These are phyloP conservation scores for Amphipoea oculea DNA, from an alignment of 2,888 invertebrate species.

Conservation along the genomic window DNA sequence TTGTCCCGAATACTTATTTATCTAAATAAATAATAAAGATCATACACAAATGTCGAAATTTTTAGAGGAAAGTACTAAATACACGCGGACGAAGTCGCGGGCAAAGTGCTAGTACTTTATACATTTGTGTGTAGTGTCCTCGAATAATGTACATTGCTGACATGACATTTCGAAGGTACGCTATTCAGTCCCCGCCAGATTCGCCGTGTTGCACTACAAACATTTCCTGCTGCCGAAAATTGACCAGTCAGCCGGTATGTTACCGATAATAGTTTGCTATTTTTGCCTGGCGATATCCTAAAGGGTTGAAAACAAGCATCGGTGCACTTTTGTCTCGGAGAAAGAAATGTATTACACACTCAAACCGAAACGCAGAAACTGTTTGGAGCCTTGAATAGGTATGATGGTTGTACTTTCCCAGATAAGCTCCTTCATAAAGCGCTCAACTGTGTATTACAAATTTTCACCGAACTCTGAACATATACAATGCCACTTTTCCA, in stretches of 20 bases:
- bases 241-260: conserved; percentile 5
- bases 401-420: not conserved
- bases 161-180: not conserved
- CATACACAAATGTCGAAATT: too few species aligned
- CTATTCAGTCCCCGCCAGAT: not conserved
- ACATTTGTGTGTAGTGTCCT: not conserved
- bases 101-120: too few species aligned
- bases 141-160: not conserved
- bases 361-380: not conserved
- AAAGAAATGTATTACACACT: not conserved
- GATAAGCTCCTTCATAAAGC: not conserved
- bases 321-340: not conserved
- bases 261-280: conserved; percentile 23
- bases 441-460: not conserved
- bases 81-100: too few species aligned
- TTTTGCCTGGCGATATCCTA: not conserved
- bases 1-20: too few species aligned
- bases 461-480: not conserved
- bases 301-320: not conserved
- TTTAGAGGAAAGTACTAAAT: too few species aligned
- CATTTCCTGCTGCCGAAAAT: not conserved
- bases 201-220: too few species aligned
- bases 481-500: conserved; percentile 1
- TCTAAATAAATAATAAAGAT: too few species aligned
- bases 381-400: not conserved